These are phyloP conservation scores for Tridacna gigas DNA, from an alignment of 2,888 invertebrate species.

Conservation along the genomic window DNA sequence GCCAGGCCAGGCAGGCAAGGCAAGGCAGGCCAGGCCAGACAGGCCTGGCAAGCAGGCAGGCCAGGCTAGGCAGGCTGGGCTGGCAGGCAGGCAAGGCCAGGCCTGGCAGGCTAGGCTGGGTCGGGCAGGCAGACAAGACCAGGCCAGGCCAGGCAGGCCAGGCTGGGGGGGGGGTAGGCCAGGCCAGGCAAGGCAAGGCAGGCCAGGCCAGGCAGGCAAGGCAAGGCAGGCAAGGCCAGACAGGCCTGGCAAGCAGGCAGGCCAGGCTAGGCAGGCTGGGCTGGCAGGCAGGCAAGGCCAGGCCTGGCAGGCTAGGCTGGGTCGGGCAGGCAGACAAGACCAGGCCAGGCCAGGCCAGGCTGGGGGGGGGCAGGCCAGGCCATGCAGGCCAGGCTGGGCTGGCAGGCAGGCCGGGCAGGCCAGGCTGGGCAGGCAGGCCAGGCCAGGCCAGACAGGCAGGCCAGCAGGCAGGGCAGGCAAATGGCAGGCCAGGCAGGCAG, in stretches of 20 bases:
- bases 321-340: background rate
- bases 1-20: background rate
- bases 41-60: too few relatives aligned
- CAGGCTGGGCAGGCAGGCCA: background rate
- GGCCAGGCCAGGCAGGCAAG: background rate
- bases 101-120: background rate
- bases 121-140: background rate
- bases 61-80: background rate
- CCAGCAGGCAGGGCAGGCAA: background rate
- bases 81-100: background rate
- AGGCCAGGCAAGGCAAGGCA: background rate
- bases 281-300: background rate
- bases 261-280: background rate
- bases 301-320: background rate
- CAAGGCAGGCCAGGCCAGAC: background rate
- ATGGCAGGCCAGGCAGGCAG: background rate
- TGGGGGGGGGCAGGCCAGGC: background rate
- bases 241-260: background rate
- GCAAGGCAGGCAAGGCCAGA: background rate
- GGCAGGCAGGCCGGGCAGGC: background rate
- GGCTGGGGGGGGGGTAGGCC: background rate
- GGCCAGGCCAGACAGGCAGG: too few relatives aligned
- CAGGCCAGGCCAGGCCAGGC: background rate
- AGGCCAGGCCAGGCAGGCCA: background rate
- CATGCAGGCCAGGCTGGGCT: background rate